phyloP scores from a whole-genome alignment of 1,140 invertebrate species.

The Drosophila sulfurigaster region DNA sequence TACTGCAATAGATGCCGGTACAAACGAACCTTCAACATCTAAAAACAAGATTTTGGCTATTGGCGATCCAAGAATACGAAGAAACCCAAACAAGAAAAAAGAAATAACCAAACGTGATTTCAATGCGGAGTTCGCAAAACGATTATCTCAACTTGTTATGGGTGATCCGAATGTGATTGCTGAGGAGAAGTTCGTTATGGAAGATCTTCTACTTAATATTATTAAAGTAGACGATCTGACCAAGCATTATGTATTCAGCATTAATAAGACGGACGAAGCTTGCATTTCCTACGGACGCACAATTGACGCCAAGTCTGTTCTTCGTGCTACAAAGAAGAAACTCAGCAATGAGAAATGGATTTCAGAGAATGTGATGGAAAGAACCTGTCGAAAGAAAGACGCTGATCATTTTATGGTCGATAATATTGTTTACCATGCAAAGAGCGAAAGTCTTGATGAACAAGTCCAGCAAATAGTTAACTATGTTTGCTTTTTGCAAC shows the following conservation, averaged over 20 bases:
- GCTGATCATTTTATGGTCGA: neutral
- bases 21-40: no score
- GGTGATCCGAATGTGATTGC: neutral
- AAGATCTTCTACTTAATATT: neutral
- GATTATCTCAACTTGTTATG: neutral
- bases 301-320: neutral
- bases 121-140: neutral
- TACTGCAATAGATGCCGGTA: neutral
- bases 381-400: neutral
- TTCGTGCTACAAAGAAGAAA: neutral
- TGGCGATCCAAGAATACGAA: neutral
- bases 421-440: neutral
- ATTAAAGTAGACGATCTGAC: neutral
- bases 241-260: neutral
- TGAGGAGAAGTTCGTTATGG: neutral
- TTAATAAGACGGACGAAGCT: neutral
- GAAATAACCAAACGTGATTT: neutral
- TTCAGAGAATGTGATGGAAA: slow-evolving; percentile 3
- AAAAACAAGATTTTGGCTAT: neutral
- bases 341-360: slow-evolving; percentile 9
- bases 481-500: neutral
- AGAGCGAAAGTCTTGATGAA: neutral
- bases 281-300: neutral
- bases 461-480: neutral
- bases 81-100: neutral